phyloP scores from a whole-genome alignment of 2,113 vertebrate species.

The Cynocephalus volans region DNA sequence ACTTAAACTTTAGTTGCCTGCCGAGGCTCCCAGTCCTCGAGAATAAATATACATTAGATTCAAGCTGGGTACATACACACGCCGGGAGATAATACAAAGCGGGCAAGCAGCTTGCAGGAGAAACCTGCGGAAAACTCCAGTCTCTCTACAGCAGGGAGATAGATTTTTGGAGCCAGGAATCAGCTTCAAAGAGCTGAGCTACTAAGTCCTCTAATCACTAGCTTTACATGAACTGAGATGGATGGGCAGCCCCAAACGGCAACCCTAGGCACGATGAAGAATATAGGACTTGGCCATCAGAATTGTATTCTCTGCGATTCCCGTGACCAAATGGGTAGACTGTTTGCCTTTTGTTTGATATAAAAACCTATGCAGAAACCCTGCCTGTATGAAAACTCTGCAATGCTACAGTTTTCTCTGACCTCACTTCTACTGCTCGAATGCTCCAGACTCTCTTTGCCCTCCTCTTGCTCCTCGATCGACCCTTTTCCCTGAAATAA shows the following conservation, averaged over 20 bases:
- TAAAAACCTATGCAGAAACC: neutral
- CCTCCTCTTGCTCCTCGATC: neutral
- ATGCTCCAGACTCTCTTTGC: neutral
- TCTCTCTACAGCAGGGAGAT: neutral
- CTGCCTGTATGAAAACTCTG: neutral
- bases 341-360: neutral
- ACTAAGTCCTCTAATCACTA: neutral
- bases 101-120: neutral
- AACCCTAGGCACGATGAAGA: neutral
- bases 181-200: slow-evolving; percentile 24
- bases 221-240: neutral
- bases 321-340: neutral
- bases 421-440: neutral
- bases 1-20: slow-evolving; percentile 74
- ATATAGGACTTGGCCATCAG: neutral
- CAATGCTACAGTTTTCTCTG: neutral
- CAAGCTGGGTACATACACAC: neutral
- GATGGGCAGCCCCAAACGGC: neutral
- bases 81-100: slow-evolving; percentile 43
- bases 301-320: neutral
- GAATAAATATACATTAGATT: slow-evolving; percentile 66
- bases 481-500: neutral
- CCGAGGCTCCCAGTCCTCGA: slow-evolving; percentile 39
- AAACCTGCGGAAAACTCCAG: neutral
- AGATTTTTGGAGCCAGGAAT: slow-evolving; percentile 20